Conservation (phyloP, 2,797 vertebrate species). For the Syngnathus rostellatus region DNA sequence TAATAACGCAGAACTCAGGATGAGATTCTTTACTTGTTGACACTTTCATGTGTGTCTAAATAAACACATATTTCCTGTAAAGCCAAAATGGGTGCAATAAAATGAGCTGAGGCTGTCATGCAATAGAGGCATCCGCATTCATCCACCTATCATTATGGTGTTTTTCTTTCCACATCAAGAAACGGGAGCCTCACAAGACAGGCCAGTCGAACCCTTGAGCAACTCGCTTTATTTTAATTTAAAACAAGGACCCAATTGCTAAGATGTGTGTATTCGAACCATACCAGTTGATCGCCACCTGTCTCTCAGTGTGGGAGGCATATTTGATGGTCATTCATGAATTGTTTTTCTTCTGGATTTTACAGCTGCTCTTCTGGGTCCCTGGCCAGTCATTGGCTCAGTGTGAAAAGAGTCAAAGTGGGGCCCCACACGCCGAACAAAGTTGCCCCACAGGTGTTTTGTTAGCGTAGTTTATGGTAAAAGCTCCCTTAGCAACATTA, state of each 20-base stretch:
- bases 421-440: constrained; percentile 51
- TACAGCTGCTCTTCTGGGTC: constrained; percentile 55
- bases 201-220: not conserved
- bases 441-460: constrained; percentile 59
- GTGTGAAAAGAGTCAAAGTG: constrained; percentile 34
- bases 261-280: not conserved
- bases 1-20: not conserved
- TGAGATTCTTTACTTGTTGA: constrained; percentile 37
- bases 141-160: constrained; percentile 26
- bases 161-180: constrained; percentile 26
- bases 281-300: constrained; percentile 24
- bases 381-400: constrained; percentile 46
- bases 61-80: constrained; percentile 46
- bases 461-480: not conserved
- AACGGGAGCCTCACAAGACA: constrained; percentile 15
- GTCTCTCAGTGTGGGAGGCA: constrained; percentile 24
- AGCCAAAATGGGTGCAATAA: constrained; percentile 42
- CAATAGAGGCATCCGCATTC: constrained; percentile 6
- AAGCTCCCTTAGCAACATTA: not conserved
- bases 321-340: constrained; percentile 33
- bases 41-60: constrained; percentile 38
- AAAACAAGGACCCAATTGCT: not conserved
- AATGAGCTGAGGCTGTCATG: constrained; percentile 25
- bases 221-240: constrained; percentile 6
- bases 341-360: constrained; percentile 63